Evolutionary conservation across 2,113 vertebrate genomes (phyloP).

Genomic region (Barbus barbus): DNA sequence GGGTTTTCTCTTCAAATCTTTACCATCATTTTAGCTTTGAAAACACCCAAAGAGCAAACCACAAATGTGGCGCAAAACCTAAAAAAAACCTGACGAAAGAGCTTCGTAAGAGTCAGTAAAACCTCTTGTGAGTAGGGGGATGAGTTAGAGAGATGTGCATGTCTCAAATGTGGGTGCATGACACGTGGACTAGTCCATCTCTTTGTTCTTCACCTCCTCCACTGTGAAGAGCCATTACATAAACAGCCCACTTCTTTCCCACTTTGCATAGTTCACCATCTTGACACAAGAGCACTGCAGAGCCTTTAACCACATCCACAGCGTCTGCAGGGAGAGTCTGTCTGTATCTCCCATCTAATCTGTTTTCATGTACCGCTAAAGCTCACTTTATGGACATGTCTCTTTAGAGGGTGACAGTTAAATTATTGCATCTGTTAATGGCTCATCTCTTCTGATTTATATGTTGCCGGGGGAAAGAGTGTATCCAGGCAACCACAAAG

Average conservation of each 20-base stretch:
- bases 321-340: not conserved
- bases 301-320: constrained; percentile 11
- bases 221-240: constrained; percentile 24
- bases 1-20: not conserved
- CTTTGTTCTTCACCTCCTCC: constrained; percentile 26
- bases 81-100: not conserved
- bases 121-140: not conserved
- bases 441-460: constrained; percentile 50
- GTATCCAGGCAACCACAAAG: constrained; percentile 63
- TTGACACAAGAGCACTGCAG: constrained; percentile 24
- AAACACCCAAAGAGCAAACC: not conserved
- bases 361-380: constrained; percentile 19
- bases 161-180: constrained; percentile 10
- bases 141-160: not conserved
- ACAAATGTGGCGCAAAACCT: not conserved
- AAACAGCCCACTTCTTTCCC: constrained; percentile 31
- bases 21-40: not conserved
- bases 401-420: constrained; percentile 35
- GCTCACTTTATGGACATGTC: constrained; percentile 27
- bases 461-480: constrained; percentile 46
- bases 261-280: constrained; percentile 42
- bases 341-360: constrained; percentile 22
- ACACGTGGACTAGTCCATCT: constrained; percentile 25
- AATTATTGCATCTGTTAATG: constrained; percentile 53
- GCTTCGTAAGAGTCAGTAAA: not conserved